Percentiles rank a stretch among this genome's conserved stretches.
Evolutionary conservation across 92 coral and sea anemone species (phyloP).

Genomic region (Epizoanthus ramosus): DNA sequence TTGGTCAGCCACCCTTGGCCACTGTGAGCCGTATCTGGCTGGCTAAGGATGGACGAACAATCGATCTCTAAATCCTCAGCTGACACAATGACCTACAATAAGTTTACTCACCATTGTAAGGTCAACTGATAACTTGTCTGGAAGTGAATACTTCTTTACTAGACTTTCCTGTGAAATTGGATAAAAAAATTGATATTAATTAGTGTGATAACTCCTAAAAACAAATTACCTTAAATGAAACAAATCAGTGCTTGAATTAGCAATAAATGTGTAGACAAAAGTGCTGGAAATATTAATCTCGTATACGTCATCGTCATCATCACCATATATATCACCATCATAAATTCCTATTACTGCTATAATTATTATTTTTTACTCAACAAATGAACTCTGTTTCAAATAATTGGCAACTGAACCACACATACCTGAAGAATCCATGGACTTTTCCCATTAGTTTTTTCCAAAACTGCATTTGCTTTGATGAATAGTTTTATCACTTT

Average conservation of each 20-base stretch:
- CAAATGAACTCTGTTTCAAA: background rate
- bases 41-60: too few species aligned
- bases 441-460: conserved; percentile 34
- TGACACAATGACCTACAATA: background rate
- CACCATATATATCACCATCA: too few species aligned
- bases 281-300: too few species aligned
- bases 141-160: conserved; percentile 65
- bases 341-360: background rate
- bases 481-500: conserved; percentile 58
- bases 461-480: conserved; percentile 54
- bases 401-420: background rate
- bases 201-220: background rate
- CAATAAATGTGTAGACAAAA: too few species aligned
- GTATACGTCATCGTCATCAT: too few species aligned
- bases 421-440: conserved; percentile 71
- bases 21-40: too few species aligned
- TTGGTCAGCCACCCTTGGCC: too few species aligned
- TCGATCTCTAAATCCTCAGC: background rate
- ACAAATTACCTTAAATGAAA: too few species aligned
- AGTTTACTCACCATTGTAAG: conserved; percentile 4
- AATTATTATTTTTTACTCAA: background rate
- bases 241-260: too few species aligned
- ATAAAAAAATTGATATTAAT: background rate
- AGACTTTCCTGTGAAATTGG: conserved; percentile 59
- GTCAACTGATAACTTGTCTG: conserved; percentile 39